Evolutionary conservation across 1,140 invertebrate genomes (phyloP), one percentile per base, ranked within the genome.

Genomic region (Thrips palmi): DNA sequence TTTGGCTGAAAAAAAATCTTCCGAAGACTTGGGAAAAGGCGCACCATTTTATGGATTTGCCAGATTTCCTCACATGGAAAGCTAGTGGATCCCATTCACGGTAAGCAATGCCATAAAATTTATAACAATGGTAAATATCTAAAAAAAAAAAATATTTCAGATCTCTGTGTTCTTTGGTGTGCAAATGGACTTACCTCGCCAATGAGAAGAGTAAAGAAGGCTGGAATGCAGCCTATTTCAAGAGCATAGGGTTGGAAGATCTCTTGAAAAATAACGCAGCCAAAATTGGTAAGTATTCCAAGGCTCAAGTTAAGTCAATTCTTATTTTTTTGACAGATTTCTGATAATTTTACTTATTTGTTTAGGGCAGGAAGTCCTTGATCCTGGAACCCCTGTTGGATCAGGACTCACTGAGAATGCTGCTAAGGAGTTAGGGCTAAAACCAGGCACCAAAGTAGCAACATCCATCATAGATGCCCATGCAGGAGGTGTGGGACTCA

Each of bases 391-490:
- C 34, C 57, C 67, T 1, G 72, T 78, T 52, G 80, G 75, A n/a
- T 47, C 53, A 2, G 83, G 81, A 12, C 52, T 92, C 24, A 71
- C 63, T 6, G 17, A 50, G 25, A 48, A 62, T 45, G 70, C 73
- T 37, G 84, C 88, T 11, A 31, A 54, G 32, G 66, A 74, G 43
- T 55, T 93, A 32, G 78, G 78, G 12, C 57, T 96, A 14, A 41
- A 54, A 10, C 51, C 64, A 24, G 70, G 70, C 20, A 87, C 73
- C 23, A 67, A 81, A 15, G 84, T 96, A 8, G 86, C 75, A 14
- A 71, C 78, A 8, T 88, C 86, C 0, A 69, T 96, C 17, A 92
- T 97, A 37, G 92, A 97, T 64, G 91, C 91, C 7, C 88, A 97
- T 66, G 84, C 89, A 33, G 91, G 91, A 25, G 85, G 74, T 6